Evolutionary conservation across 2,113 vertebrate species (phyloP), one percentile per base, ranked within the genome.

Genomic region (Heteronetta atricapilla): DNA sequence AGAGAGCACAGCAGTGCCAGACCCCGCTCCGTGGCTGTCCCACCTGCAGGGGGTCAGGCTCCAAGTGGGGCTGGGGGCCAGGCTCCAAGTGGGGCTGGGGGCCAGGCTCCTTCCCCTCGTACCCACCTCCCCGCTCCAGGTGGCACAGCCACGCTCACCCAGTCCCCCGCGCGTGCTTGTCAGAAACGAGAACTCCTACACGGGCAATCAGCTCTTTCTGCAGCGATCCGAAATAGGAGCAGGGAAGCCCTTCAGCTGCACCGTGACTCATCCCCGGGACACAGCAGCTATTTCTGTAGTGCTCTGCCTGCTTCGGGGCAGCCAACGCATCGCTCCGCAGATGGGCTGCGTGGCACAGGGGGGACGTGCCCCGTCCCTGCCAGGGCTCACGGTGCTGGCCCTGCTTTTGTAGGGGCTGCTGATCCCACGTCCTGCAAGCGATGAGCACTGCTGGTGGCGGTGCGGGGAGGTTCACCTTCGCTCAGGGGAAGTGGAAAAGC

Each of bases 201-300:
- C 3, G 18, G 86, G 74, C 78, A 62, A 44, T 55, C 89, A 72
- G 84, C 85, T 87, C 40, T 68, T 83, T 55, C 77, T 40, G 77
- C 79, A 64, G 72, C 0, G 0, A 55, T 21, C 74, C 0, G 0
- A 77, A 92, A 81, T 70, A 96, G 86, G 90, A 86, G 89, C 63
- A 88, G 95, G 93, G 94, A 86, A 96, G 56, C 86, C 96, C 94
- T 92, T 92, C 76, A 92, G 88, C 95, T 75, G 95, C 93, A 86
- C 33, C 34, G 1, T 93, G 89, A 95, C 83, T 95, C 95, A 94
- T 90, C 89, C 67, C 73, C 4, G 17, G 80, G 86, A 93, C 94
- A 92, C 33, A 72, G 89, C 1, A 3, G 90, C 82, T 97, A 92
- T 95, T 96, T 95, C 93, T 93, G 33, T 0, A 8, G 60, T 13